A percentile compares a stretch with the other conserved stretches of the same genome.
Evolutionary conservation across 2,797 vertebrate species (phyloP).

Genomic region (Halcyon leucocephala): DNA sequence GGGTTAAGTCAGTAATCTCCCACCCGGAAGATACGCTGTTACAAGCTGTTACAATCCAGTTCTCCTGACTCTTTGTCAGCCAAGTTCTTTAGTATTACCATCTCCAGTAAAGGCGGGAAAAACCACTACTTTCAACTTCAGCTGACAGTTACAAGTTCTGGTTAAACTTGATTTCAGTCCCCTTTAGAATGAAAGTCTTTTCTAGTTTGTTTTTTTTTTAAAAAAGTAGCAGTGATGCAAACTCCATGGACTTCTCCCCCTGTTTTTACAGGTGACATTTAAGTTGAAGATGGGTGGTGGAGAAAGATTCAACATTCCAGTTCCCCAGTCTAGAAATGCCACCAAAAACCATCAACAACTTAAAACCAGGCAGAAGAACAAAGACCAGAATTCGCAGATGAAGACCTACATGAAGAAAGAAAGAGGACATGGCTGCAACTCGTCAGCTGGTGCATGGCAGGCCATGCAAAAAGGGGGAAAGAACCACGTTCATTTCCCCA

Average conservation of each 20-base stretch:
- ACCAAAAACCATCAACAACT: slow-evolving; percentile 89
- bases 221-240: not conserved
- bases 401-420: slow-evolving; percentile 85
- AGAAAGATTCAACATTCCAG: slow-evolving; percentile 95
- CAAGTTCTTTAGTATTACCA: not conserved
- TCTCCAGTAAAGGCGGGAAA: not conserved
- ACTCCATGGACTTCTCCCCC: not conserved
- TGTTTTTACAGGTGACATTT: slow-evolving; percentile 88
- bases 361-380: slow-evolving; percentile 88
- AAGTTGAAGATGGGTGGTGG: slow-evolving; percentile 93
- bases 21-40: fast-evolving
- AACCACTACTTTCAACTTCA: fast-evolving
- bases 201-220: too few relatives aligned
- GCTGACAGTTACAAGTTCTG: fast-evolving
- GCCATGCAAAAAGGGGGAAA: slow-evolving; percentile 88
- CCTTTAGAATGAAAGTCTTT: not conserved
- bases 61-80: not conserved
- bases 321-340: slow-evolving; percentile 86
- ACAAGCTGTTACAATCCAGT: too few relatives aligned
- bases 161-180: not conserved
- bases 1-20: not conserved
- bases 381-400: slow-evolving; percentile 86
- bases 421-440: slow-evolving; percentile 83
- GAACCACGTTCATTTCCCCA: slow-evolving; percentile 83
- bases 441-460: slow-evolving; percentile 89